Conservation (phyloP, 2,888 invertebrate species). For the Caenorhabditis macrosperma region DNA sequence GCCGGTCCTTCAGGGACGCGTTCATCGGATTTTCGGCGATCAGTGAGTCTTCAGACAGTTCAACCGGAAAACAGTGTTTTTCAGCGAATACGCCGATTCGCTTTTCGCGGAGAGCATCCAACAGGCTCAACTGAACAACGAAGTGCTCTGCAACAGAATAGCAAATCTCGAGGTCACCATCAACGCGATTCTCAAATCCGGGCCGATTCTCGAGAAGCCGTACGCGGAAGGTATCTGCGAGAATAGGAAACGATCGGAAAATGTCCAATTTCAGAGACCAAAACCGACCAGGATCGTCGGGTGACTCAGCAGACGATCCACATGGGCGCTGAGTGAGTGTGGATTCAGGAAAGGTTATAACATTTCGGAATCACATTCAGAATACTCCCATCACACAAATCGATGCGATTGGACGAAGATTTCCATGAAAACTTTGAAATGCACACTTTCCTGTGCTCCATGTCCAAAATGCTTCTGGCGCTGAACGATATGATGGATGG, state of each 20-base stretch:
- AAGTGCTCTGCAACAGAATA: constrained; percentile 51
- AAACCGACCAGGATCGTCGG: background rate
- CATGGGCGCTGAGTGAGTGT: constrained; percentile 3
- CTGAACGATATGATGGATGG: constrained; percentile 44
- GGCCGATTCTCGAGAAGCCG: constrained; percentile 21
- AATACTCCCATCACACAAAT: no score
- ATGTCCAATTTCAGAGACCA: no score
- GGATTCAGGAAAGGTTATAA: no score
- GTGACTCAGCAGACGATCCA: constrained; percentile 12
- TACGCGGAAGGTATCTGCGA: background rate
- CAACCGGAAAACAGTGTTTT: background rate
- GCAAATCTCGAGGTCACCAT: constrained; percentile 49
- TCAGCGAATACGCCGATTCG: constrained; percentile 5
- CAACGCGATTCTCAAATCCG: constrained; percentile 15
- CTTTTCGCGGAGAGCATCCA: constrained; percentile 51
- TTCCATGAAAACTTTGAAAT: constrained; percentile 25
- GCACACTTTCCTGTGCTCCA: constrained; percentile 10
- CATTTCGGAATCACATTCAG: no score
- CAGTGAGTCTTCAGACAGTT: constrained; percentile 21
- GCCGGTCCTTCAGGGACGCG: constrained; percentile 56
- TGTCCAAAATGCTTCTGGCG: constrained; percentile 21
- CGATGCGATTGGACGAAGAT: background rate
- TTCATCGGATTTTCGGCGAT: constrained; percentile 58
- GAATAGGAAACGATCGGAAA: no score
- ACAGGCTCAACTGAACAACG: constrained; percentile 53